A percentile compares a stretch with the other conserved stretches of the same genome.
Evolutionary conservation across 2,888 invertebrate genomes (phyloP).

Genomic region (Neoascia interrupta): DNA sequence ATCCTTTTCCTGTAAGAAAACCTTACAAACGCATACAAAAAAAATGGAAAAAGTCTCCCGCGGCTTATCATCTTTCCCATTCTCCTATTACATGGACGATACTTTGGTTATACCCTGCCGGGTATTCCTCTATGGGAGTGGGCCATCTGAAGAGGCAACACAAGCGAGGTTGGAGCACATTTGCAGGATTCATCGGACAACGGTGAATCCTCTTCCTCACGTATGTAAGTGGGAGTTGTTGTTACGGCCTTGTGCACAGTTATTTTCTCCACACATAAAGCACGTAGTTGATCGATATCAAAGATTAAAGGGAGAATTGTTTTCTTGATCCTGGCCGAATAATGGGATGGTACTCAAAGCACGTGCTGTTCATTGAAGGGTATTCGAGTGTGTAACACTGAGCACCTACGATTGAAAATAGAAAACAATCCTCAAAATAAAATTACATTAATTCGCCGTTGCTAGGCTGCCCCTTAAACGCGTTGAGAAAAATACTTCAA

Average conservation of each 20-base stretch:
- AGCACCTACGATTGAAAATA: no score
- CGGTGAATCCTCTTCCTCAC: no score
- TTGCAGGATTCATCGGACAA: neutral
- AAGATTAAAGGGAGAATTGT: conserved; percentile 12
- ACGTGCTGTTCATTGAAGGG: no score
- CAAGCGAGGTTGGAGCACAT: neutral
- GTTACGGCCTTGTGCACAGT: neutral
- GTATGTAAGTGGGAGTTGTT: neutral
- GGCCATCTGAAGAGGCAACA: neutral
- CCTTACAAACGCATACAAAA: neutral
- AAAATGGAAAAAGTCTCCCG: neutral
- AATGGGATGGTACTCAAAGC: conserved; percentile 4
- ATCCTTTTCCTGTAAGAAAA: neutral
- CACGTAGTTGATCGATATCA: conserved; percentile 23
- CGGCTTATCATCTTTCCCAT: neutral
- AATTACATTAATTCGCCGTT: no score
- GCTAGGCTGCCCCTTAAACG: no score
- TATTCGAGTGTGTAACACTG: no score
- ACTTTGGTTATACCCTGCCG: neutral
- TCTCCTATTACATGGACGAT: neutral
- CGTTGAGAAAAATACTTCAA: no score
- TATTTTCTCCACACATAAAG: no score
- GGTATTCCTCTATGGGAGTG: neutral
- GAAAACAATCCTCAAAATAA: no score
- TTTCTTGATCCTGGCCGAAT: neutral